These are phyloP conservation scores for Colletes collaris DNA, from an alignment of 2,888 invertebrate genomes.

Conservation along the genomic window DNA sequence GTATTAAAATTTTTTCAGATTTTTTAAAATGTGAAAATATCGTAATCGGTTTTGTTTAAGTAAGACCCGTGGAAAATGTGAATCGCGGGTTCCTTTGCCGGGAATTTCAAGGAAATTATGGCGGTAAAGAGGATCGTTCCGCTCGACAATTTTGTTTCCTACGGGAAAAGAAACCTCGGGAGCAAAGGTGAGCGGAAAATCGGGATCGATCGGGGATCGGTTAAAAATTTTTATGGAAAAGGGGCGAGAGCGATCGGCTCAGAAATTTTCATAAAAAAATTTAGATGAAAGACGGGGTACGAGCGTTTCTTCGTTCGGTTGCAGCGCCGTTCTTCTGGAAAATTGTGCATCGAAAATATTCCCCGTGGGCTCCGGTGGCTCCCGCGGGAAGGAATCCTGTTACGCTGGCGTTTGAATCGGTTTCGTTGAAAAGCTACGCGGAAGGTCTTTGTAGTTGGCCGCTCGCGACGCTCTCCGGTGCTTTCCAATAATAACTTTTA, in stretches of 20 bases:
- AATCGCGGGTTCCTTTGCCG: too few relatives aligned
- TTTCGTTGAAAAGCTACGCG: constrained; percentile 28
- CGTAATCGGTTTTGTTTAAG: too few relatives aligned
- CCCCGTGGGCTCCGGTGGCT: neutral
- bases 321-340: constrained; percentile 3
- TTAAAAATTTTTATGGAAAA: neutral
- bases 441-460: constrained; percentile 36
- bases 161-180: too few relatives aligned
- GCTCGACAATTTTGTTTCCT: too few relatives aligned
- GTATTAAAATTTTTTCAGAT: too few relatives aligned
- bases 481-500: constrained; percentile 45
- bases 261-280: constrained; percentile 32
- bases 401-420: constrained; percentile 13
- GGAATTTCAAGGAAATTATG: too few relatives aligned
- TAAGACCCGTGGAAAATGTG: too few relatives aligned
- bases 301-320: constrained; percentile 3
- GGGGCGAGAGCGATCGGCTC: neutral
- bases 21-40: too few relatives aligned
- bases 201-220: too few relatives aligned
- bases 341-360: constrained; percentile 36
- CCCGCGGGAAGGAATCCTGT: constrained; percentile 18
- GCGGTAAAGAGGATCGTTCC: too few relatives aligned
- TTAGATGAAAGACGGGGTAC: neutral
- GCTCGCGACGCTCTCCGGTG: constrained; percentile 19
- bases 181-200: too few relatives aligned